phyloP scores from a whole-genome alignment of 2,797 vertebrate genomes.

The Pangasius mekongensis region DNA sequence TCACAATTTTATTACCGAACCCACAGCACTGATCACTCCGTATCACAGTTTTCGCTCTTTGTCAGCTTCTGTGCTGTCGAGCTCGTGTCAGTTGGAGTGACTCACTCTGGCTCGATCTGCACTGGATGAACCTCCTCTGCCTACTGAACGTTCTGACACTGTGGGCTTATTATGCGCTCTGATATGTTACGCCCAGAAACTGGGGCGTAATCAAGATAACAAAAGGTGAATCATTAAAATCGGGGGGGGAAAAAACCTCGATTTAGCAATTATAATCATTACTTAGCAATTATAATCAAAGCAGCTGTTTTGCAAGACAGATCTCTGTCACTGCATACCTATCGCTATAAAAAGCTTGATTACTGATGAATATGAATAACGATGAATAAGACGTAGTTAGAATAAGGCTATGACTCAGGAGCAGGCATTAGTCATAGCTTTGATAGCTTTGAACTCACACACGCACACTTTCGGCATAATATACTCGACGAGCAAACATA shows the following conservation, averaged over 20 bases:
- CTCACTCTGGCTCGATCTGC: slow-evolving; percentile 62
- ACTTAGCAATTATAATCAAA: slow-evolving; percentile 15
- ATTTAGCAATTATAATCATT: slow-evolving; percentile 20
- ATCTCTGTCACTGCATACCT: background rate
- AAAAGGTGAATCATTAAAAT: background rate
- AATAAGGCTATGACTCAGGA: slow-evolving; percentile 62
- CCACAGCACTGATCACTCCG: background rate
- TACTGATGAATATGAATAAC: slow-evolving; percentile 1
- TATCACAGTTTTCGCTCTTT: background rate
- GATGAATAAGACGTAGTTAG: slow-evolving; percentile 30
- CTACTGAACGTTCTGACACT: slow-evolving; percentile 36
- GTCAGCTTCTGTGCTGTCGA: background rate
- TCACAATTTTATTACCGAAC: background rate
- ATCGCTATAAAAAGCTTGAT: background rate
- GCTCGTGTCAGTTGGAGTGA: slow-evolving; percentile 68
- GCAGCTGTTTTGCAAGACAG: background rate
- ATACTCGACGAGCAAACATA: background rate
- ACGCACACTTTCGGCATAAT: background rate
- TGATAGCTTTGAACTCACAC: slow-evolving; percentile 48
- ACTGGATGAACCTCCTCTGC: slow-evolving; percentile 69
- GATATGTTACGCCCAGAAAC: slow-evolving; percentile 25
- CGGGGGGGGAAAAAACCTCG: too few species aligned
- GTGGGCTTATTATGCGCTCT: slow-evolving; percentile 17
- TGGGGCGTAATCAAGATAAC: background rate
- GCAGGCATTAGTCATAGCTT: slow-evolving; percentile 64